These are phyloP conservation scores for Cariama cristata DNA, from an alignment of 2,113 vertebrate species.

Conservation along the genomic window DNA sequence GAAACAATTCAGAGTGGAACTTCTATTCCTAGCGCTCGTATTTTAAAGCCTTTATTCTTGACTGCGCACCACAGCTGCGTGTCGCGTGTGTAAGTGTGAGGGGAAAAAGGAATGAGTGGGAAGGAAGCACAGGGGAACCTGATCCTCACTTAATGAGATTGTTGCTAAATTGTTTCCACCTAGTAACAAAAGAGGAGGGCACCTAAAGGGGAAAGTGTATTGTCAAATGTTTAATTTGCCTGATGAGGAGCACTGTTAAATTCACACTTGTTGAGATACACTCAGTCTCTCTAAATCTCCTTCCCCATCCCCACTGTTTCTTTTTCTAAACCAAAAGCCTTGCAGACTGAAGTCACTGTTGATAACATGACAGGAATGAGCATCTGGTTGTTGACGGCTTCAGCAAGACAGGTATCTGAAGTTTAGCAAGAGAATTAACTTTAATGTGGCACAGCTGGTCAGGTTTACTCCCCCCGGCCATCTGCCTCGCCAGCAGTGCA, in stretches of 20 bases:
- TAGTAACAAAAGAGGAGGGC: background rate
- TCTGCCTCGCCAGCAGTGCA: background rate
- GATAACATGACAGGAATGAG: background rate
- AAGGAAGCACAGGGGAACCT: conserved; percentile 17
- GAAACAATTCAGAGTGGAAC: background rate
- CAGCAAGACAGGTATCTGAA: background rate
- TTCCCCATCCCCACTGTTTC: background rate
- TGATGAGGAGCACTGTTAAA: background rate
- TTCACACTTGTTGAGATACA: background rate
- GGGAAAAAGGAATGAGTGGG: conserved; percentile 8
- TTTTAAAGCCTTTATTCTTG: background rate
- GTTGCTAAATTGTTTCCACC: background rate
- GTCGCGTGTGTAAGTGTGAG: background rate
- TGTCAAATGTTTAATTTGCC: background rate
- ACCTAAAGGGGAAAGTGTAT: background rate
- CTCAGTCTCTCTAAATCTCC: background rate
- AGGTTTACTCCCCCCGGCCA: background rate
- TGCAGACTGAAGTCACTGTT: background rate
- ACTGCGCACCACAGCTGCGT: background rate
- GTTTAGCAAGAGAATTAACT: background rate
- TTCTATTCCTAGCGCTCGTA: background rate
- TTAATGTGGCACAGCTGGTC: background rate
- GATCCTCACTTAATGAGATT: background rate
- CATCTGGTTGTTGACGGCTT: background rate
- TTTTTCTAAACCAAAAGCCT: background rate